phyloP scores from a whole-genome alignment of 2,113 vertebrate genomes.

The Pteruthius melanotis region DNA sequence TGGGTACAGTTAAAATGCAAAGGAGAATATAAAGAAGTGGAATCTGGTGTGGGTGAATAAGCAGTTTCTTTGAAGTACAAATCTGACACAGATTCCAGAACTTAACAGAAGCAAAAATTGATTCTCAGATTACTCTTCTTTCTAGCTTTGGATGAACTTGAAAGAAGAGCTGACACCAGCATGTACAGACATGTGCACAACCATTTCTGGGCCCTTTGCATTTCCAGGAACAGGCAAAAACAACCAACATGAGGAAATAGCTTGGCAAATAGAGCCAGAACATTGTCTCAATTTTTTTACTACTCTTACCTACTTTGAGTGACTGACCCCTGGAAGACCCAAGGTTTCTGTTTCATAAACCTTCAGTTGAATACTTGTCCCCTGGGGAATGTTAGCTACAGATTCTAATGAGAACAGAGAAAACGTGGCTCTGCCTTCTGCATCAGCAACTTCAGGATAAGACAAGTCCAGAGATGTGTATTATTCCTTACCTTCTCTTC shows the following conservation, averaged over 20 bases:
- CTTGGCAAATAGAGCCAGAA: not conserved
- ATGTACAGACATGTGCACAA: not conserved
- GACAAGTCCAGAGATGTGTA: not conserved
- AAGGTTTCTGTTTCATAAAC: not conserved
- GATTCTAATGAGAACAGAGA: not conserved
- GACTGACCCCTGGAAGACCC: not conserved
- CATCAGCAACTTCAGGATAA: not conserved
- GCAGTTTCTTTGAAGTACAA: not conserved
- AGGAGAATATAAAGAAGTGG: not conserved
- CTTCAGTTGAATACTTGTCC: not conserved
- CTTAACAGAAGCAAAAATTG: slow-evolving; percentile 15
- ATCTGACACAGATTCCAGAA: not conserved
- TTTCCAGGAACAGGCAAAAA: not conserved
- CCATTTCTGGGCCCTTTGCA: not conserved
- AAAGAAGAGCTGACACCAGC: slow-evolving; percentile 7
- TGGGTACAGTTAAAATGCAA: slow-evolving; percentile 4
- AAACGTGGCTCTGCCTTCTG: not conserved
- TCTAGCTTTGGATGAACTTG: not conserved
- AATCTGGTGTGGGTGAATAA: not conserved
- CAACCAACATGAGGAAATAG: not conserved
- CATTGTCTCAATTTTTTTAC: not conserved
- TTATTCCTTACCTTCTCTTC: not conserved
- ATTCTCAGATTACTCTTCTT: slow-evolving; percentile 4
- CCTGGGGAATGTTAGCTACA: not conserved
- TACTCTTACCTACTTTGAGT: not conserved